A percentile compares a stretch with the other conserved stretches of the same genome.
Conservation (phyloP, 2,113 vertebrate genomes). For the Antechinus stuartii region DNA sequence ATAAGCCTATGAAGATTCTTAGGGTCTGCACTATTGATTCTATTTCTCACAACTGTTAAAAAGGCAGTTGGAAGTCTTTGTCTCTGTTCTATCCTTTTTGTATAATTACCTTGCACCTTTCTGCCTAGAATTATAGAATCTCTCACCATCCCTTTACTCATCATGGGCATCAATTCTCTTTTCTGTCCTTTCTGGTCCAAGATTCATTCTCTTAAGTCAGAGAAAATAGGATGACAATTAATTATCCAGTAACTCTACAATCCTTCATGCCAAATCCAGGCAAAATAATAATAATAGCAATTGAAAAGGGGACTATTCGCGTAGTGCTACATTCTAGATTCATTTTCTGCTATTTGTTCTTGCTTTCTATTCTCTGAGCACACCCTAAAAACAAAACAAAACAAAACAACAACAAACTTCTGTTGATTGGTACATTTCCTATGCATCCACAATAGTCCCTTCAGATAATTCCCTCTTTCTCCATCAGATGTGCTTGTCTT, state of each 20-base stretch:
- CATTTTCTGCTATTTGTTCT: neutral
- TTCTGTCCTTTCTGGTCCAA: neutral
- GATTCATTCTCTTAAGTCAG: neutral
- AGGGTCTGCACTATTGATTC: neutral
- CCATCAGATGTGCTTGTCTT: neutral
- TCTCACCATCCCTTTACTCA: neutral
- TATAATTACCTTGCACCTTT: neutral
- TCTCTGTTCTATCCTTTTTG: neutral
- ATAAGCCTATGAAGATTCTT: neutral
- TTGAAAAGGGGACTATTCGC: neutral
- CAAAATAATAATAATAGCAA: neutral
- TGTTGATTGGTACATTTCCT: neutral
- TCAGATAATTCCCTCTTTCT: neutral
- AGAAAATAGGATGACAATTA: neutral
- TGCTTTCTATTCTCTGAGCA: neutral
- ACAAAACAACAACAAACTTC: neutral
- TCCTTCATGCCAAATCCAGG: neutral
- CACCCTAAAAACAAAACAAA: neutral
- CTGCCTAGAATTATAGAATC: neutral
- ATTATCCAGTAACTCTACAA: neutral
- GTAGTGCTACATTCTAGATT: neutral
- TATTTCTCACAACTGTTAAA: neutral
- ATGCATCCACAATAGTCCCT: neutral
- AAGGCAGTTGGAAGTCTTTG: neutral
- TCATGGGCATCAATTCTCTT: neutral